These are phyloP conservation scores for Junco hyemalis DNA, from an alignment of 2,113 vertebrate genomes.

Conservation along the genomic window DNA sequence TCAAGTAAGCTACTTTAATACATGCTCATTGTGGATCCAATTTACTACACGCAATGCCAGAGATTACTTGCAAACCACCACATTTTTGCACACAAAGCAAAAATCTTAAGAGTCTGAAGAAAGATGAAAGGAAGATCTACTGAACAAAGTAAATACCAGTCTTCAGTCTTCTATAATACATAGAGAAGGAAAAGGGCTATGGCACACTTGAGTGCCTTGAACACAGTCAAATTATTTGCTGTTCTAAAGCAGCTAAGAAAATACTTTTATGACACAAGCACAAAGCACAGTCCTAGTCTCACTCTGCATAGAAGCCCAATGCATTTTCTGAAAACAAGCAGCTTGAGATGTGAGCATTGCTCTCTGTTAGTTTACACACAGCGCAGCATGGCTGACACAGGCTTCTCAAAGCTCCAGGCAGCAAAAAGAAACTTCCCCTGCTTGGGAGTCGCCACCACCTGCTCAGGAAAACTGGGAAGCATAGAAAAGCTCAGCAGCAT, in stretches of 20 bases:
- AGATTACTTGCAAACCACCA: not conserved
- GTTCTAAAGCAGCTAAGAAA: not conserved
- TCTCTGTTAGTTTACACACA: not conserved
- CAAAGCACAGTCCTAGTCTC: not conserved
- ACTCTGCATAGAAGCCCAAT: fast-evolving
- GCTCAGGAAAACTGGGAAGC: not conserved
- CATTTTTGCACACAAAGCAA: not conserved
- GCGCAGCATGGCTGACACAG: fast-evolving
- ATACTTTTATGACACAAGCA: not conserved
- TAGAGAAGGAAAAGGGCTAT: not conserved
- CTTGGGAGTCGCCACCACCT: not conserved
- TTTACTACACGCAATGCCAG: not conserved
- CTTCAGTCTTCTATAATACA: not conserved
- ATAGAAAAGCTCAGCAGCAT: not conserved
- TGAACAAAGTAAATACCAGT: constrained; percentile 1
- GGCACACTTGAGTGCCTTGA: not conserved
- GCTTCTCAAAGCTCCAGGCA: not conserved
- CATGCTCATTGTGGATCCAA: not conserved
- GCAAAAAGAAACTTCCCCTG: not conserved
- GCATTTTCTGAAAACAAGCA: not conserved
- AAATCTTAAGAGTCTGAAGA: not conserved
- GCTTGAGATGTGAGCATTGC: not conserved
- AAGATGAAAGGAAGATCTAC: not conserved
- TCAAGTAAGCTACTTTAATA: not conserved
- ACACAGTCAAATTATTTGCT: not conserved